Percentiles rank a stretch among this genome's conserved stretches.
Conservation (phyloP, 1,140 invertebrate genomes). For the Heliconius nattereri region DNA sequence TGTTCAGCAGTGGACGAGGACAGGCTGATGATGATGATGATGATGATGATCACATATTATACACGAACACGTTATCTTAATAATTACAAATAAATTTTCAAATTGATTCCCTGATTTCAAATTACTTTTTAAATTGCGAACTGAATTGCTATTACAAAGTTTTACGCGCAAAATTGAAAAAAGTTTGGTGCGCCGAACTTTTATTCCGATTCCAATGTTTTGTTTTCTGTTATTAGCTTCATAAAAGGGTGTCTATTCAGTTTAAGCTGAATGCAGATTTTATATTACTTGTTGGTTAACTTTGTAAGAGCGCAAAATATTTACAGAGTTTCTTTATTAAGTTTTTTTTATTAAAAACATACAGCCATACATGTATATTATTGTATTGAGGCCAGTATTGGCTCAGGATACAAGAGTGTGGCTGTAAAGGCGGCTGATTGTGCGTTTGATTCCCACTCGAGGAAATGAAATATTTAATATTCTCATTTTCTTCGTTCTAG, state of each 20-base stretch:
- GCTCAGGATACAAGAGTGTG: no score
- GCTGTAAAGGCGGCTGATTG: no score
- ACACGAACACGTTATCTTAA: neutral
- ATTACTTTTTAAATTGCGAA: neutral
- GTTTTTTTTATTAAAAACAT: no score
- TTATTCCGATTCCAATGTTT: slow-evolving; percentile 8
- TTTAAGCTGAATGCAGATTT: neutral
- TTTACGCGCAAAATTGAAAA: neutral
- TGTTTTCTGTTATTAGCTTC: slow-evolving; percentile 2
- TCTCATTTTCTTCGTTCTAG: no score
- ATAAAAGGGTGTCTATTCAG: neutral
- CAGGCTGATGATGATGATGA: no score
- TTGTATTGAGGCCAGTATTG: no score
- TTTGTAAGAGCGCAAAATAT: no score
- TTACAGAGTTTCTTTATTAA: no score
- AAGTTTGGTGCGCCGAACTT: neutral
- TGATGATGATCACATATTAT: neutral
- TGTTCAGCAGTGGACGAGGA: no score
- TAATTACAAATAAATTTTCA: neutral
- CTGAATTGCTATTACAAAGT: neutral
- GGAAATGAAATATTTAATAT: no score
- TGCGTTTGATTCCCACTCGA: no score
- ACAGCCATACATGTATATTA: no score
- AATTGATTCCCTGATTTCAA: neutral
- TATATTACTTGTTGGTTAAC: neutral